Base-by-base conservation (phyloP, 1,140 invertebrate genomes). In the Leptopilina boulardi region DNA sequence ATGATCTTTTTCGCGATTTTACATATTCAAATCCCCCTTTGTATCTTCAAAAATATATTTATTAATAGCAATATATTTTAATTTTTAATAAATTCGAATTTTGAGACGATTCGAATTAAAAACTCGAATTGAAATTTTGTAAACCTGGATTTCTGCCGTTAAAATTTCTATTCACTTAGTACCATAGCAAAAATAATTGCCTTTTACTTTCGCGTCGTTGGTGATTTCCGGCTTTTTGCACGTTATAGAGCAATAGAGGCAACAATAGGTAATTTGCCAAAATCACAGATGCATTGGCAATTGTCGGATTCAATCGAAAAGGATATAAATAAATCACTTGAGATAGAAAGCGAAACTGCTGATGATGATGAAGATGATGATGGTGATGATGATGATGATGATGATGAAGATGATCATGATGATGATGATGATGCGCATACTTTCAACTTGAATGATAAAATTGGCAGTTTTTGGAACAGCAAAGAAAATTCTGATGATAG, bases 381-480 rank as follows among this genome's bases (percentile, higher is more conserved):
- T 66, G 47, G 76, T 11, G 71, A 74, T 0, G 11, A 41, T 0
- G 78, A 80, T 72, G 73, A 77, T 1, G 0, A 51, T 44, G 19
- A 56, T 6, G 74, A 81, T 30, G 77, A 80, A 2, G 77, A 87
- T 70, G n/a, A n/a, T 75, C 73, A 3, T 78, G 71, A 78, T 72
- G 73, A 77, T 1, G 0, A 51, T 44, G 19, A 56, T 6, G 74
- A 81, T 30, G 26, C 79, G 54, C 70, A 80, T 5, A 34, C 78
- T 15, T 80, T 78, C 1, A 78, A 71, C 3, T 47, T 79, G 3
- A 13, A 79, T 8, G 82, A 84, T 0, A 74, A 79, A 18, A 70
- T 38, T 10, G 47, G 73, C 0, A 77, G 86, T 41, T 85, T 91
- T 75, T 93, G 92, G 92, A 92, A 91, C 71, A 90, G 89, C 30